phyloP scores from a whole-genome alignment of 2,113 vertebrate genomes.

The Menidia beryllina region DNA sequence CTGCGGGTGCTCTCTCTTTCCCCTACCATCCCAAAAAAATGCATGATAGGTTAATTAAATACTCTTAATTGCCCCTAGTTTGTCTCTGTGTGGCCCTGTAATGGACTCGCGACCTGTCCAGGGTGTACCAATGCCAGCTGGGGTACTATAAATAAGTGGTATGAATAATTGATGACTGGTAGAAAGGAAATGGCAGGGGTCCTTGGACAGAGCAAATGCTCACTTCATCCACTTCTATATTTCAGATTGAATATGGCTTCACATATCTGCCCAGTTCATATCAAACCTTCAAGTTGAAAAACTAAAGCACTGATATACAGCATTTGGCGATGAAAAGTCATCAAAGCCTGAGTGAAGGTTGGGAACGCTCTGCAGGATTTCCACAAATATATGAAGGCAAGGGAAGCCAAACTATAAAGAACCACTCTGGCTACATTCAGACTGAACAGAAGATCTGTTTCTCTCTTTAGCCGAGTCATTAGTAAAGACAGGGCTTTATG shows the following conservation, averaged over 20 bases:
- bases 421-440: slow-evolving; percentile 10
- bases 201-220: neutral
- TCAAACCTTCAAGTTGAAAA: slow-evolving; percentile 32
- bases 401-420: slow-evolving; percentile 49
- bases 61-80: no score
- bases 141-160: no score
- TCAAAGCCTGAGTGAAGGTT: slow-evolving; percentile 14
- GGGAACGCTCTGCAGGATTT: slow-evolving; percentile 21
- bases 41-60: no score
- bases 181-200: neutral
- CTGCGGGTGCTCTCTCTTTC: no score
- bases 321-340: slow-evolving; percentile 6
- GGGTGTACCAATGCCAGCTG: no score
- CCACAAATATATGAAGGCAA: slow-evolving; percentile 1
- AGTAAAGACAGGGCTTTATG: slow-evolving; percentile 67
- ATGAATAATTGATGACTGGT: no score
- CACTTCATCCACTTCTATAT: neutral
- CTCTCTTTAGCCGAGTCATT: slow-evolving; percentile 68
- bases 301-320: slow-evolving; percentile 38
- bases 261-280: slow-evolving; percentile 2
- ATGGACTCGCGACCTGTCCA: no score
- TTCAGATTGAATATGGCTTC: neutral
- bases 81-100: no score
- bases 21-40: no score
- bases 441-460: slow-evolving; percentile 47